Percentiles rank a stretch among this genome's conserved stretches.
These are phyloP conservation scores for Cantharis flavilabris DNA, from an alignment of 2,888 invertebrate genomes.

Conservation along the genomic window DNA sequence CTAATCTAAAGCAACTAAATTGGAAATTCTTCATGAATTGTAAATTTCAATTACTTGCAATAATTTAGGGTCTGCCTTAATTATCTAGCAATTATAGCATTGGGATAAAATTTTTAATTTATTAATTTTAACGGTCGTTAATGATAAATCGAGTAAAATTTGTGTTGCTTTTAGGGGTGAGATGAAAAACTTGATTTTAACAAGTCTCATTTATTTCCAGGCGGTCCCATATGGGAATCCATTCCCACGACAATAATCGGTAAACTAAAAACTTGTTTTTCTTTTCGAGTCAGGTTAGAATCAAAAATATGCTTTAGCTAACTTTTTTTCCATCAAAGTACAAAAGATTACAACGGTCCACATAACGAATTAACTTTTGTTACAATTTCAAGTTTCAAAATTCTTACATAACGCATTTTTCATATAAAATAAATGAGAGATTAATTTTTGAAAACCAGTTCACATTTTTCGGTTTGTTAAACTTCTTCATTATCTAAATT, in stretches of 20 bases:
- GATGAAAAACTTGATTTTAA: slow-evolving; percentile 32
- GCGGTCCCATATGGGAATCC: slow-evolving; percentile 24
- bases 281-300: slow-evolving; percentile 30
- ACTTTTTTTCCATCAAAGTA: slow-evolving; percentile 8
- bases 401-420: neutral
- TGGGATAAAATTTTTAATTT: neutral
- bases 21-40: neutral
- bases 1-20: neutral
- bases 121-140: neutral
- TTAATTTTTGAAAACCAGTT: neutral
- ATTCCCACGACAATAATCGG: slow-evolving; percentile 34
- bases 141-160: slow-evolving; percentile 28
- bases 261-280: slow-evolving; percentile 33
- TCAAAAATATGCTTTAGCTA: slow-evolving; percentile 17
- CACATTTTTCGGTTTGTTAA: neutral
- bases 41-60: neutral
- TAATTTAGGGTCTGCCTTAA: neutral
- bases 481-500: neutral
- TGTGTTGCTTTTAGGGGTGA: slow-evolving; percentile 27
- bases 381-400: slow-evolving; percentile 13
- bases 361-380: slow-evolving; percentile 8
- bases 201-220: slow-evolving; percentile 18
- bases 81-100: neutral
- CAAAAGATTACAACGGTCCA: slow-evolving; percentile 20
- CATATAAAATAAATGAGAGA: neutral